phyloP scores from a whole-genome alignment of 2,113 vertebrate species.

The Centropus bengalensis region DNA sequence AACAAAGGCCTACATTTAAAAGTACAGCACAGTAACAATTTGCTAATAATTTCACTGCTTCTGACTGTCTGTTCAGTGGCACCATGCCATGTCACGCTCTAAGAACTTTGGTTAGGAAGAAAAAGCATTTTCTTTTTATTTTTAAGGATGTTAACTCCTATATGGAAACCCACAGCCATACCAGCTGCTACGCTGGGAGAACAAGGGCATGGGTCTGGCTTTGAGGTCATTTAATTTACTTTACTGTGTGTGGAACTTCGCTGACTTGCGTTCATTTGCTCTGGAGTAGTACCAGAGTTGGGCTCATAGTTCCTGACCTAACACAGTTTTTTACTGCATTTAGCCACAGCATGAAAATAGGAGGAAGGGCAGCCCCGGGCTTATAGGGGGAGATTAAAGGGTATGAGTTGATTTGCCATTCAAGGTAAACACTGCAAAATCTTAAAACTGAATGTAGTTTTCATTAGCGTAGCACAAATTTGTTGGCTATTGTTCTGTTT shows the following conservation, averaged over 20 bases:
- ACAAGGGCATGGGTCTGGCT: background rate
- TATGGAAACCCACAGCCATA: background rate
- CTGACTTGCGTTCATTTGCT: background rate
- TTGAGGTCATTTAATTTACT: background rate
- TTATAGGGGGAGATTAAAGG: background rate
- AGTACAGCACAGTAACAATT: background rate
- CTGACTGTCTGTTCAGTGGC: background rate
- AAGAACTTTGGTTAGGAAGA: background rate
- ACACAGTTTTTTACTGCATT: background rate
- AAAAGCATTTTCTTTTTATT: background rate
- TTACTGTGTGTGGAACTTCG: background rate
- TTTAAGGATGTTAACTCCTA: background rate
- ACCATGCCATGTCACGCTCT: background rate
- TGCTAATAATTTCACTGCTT: background rate
- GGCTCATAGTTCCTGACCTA: background rate
- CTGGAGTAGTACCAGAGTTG: background rate
- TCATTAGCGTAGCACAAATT: background rate
- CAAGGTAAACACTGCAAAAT: background rate
- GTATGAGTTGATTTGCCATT: background rate
- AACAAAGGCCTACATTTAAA: background rate
- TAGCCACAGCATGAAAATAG: background rate
- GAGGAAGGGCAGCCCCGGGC: background rate
- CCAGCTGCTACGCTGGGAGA: background rate
- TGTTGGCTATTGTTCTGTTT: slow-evolving; percentile 16
- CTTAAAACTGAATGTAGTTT: background rate